Conservation (phyloP, 2,797 vertebrate species). For the Poecile montanus region DNA sequence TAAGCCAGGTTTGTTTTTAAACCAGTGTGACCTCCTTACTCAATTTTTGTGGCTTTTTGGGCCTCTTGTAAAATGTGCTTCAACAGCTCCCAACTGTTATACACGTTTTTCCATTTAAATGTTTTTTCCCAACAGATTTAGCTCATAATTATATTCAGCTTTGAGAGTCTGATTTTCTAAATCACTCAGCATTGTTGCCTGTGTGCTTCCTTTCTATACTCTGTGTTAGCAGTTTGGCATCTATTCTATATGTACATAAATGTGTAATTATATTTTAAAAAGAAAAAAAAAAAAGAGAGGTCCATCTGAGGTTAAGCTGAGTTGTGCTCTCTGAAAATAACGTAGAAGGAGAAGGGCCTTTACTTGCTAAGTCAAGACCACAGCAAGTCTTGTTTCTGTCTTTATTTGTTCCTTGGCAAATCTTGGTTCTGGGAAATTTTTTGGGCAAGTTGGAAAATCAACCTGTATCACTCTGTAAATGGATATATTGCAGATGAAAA, state of each 20-base stretch:
- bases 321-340: neutral
- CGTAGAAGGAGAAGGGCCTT: neutral
- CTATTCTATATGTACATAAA: neutral
- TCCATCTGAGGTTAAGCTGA: neutral
- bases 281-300: neutral
- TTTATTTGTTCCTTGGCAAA: neutral
- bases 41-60: constrained; percentile 25
- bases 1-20: neutral
- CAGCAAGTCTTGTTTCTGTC: neutral
- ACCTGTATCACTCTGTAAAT: neutral
- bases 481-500: neutral
- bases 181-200: neutral
- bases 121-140: neutral
- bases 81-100: neutral
- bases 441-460: neutral
- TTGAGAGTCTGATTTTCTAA: constrained; percentile 17
- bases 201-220: neutral
- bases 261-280: neutral
- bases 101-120: neutral
- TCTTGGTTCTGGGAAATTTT: neutral
- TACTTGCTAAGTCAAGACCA: rapidly evolving
- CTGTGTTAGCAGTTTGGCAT: neutral
- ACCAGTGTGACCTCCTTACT: neutral
- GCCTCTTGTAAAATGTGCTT: constrained; percentile 17
- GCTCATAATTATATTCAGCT: constrained; percentile 19